A percentile compares a stretch with the other conserved stretches of the same genome.
These are phyloP conservation scores for Acleris literana DNA, from an alignment of 2,888 invertebrate species.

Conservation along the genomic window DNA sequence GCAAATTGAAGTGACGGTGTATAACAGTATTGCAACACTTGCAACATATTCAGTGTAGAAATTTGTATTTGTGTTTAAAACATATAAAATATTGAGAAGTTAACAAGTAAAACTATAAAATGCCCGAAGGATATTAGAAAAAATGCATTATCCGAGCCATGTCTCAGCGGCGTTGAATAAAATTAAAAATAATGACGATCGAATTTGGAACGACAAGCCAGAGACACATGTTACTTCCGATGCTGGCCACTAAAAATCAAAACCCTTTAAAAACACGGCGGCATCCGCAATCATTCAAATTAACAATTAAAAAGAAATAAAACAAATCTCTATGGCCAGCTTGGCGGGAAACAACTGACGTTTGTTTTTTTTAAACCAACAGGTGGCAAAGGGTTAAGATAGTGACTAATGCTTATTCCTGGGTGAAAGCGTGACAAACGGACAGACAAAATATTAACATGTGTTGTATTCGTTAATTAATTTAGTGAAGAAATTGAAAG, in stretches of 20 bases:
- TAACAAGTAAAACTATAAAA: too few species aligned
- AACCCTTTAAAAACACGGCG: constrained; percentile 63
- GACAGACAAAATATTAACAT: constrained; percentile 68
- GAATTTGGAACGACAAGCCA: constrained; percentile 45
- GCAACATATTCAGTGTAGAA: too few species aligned
- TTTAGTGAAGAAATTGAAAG: constrained; percentile 78
- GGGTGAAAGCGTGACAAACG: constrained; percentile 78
- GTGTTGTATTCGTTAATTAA: constrained; percentile 78
- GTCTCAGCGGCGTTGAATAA: constrained; percentile 51
- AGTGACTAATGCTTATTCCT: constrained; percentile 61
- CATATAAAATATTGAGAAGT: too few species aligned
- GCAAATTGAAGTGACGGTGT: too few species aligned
- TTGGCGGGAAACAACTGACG: constrained; percentile 77
- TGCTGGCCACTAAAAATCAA: constrained; percentile 67
- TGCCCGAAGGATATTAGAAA: constrained; percentile 1
- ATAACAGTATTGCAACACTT: too few species aligned
- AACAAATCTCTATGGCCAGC: constrained; percentile 75
- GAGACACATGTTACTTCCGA: constrained; percentile 81
- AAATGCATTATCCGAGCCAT: constrained; percentile 5
- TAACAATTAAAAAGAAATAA: constrained; percentile 83
- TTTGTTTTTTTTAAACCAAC: constrained; percentile 60
- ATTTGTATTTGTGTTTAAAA: too few species aligned
- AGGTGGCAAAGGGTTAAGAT: constrained; percentile 71
- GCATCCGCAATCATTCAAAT: constrained; percentile 58
- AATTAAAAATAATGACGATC: constrained; percentile 76